phyloP scores from a whole-genome alignment of 2,888 invertebrate species.

The Tetragonisca angustula region DNA sequence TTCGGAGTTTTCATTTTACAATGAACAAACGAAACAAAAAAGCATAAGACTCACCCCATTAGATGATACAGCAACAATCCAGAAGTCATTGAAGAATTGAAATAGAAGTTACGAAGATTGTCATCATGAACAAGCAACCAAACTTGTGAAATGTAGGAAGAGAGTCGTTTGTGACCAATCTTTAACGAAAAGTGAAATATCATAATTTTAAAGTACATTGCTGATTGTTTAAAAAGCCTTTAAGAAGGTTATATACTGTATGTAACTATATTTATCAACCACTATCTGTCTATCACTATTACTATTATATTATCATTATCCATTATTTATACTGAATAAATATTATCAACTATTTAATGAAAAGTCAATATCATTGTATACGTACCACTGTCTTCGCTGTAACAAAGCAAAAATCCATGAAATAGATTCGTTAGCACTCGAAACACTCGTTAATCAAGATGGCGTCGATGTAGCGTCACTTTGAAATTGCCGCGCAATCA shows the following conservation, averaged over 20 bases:
- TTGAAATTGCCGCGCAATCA: not conserved
- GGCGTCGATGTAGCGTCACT: not conserved
- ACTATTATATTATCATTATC: no score
- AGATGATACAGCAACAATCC: not conserved
- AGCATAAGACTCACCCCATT: not conserved
- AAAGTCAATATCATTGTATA: no score
- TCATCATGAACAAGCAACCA: not conserved
- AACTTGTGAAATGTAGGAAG: not conserved
- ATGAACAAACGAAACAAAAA: not conserved
- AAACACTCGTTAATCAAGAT: not conserved
- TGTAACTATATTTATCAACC: not conserved
- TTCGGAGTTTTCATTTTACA: not conserved
- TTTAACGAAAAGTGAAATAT: not conserved
- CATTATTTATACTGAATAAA: no score
- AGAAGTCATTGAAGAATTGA: not conserved
- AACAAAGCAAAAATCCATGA: no score
- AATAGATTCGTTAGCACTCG: no score
- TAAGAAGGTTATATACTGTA: not conserved
- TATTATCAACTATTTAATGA: no score
- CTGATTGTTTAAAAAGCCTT: not conserved
- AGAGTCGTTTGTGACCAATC: not conserved
- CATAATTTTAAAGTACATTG: not conserved
- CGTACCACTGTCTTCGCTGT: no score
- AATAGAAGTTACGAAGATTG: not conserved
- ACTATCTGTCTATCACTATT: no score